These are phyloP conservation scores for Drosophila bipectinata DNA, from an alignment of 1,140 invertebrate species.

Conservation along the genomic window DNA sequence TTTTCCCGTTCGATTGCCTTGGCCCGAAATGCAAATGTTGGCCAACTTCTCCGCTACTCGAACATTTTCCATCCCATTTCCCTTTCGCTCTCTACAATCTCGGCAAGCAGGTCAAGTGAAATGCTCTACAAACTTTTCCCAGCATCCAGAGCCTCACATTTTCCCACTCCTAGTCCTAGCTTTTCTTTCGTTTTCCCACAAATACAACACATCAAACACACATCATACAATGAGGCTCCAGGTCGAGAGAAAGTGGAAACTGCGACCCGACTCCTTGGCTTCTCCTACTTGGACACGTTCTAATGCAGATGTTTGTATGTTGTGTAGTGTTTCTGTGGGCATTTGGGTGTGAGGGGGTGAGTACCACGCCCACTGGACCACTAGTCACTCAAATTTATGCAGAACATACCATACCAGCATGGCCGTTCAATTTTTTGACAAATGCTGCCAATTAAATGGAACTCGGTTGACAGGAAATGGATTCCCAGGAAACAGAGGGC, in stretches of 20 bases:
- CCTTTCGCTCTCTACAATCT: conserved; percentile 24
- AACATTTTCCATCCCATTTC: conserved; percentile 39
- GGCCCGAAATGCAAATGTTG: conserved; percentile 48
- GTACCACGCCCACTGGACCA: background rate
- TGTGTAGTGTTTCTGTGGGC: background rate
- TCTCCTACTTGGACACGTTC: conserved; percentile 53
- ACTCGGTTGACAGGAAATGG: conserved; percentile 22
- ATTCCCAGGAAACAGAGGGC: conserved; percentile 15
- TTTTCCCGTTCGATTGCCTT: conserved; percentile 18
- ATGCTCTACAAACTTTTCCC: conserved; percentile 56
- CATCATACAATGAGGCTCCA: conserved; percentile 51
- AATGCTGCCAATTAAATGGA: conserved; percentile 51
- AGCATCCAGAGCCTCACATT: background rate
- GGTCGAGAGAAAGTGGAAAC: conserved; percentile 51
- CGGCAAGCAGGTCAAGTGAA: conserved; percentile 63
- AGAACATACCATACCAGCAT: conserved; percentile 10
- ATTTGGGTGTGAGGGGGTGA: no score
- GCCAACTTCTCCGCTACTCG: conserved; percentile 13
- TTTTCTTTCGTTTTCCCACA: conserved; percentile 15
- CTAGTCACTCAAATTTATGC: conserved; percentile 21
- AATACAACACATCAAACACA: conserved; percentile 27
- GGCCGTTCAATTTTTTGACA: conserved; percentile 39
- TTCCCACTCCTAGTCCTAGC: background rate
- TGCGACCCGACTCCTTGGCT: conserved; percentile 57
- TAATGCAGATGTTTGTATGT: conserved; percentile 25